Evolutionary conservation across 1,140 invertebrate species (phyloP), one percentile per base, ranked within the genome.

Genomic region (Cyrtorhinus lividipennis): DNA sequence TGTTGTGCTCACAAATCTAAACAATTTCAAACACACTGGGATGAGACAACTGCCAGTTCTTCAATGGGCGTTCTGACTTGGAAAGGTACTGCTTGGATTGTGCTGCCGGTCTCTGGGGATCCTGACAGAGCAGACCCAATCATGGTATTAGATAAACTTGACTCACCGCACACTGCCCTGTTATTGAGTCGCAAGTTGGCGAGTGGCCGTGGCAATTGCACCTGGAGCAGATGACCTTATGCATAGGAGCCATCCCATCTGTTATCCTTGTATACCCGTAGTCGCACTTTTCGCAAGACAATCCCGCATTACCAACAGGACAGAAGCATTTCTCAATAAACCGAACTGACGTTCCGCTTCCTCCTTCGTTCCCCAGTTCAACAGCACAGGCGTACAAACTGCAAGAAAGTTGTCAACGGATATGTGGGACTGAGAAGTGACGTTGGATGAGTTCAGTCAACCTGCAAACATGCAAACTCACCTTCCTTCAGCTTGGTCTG

Each of bases 151-250:
- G n/a, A n/a, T n/a, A n/a, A n/a, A n/a, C n/a, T 25, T 62, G 67
- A 71, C 85, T 87, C 64, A 85, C 82, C 5, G 79, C 78, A 70
- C 93, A 96, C 66, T 85, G 80, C 13, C 87, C 88, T 60, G 83
- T 82, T 69, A 81, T 78, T 2, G 85, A 77, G 71, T 94, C 84
- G 71, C 94, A 97, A 0, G 81, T 80, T n/a, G 78, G 75, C 0
- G 91, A 85, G 73, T 96, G 93, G 1, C 86, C 84, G 72, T 95
- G 87, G 72, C 94, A 97, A 62, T 92, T 81, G 69, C 94, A 97
- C 67, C 85, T 85, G 25, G 86, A 78, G 73, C 95, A 98, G 66
- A 83, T 75, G 73, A 80, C 79, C 25, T 64, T 66, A 1, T 66
- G 65, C 25, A 65, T 30, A 5, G 53, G 44, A 0, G 57, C 23